phyloP scores from a whole-genome alignment of 2,797 vertebrate genomes.

The Psittacula echo region DNA sequence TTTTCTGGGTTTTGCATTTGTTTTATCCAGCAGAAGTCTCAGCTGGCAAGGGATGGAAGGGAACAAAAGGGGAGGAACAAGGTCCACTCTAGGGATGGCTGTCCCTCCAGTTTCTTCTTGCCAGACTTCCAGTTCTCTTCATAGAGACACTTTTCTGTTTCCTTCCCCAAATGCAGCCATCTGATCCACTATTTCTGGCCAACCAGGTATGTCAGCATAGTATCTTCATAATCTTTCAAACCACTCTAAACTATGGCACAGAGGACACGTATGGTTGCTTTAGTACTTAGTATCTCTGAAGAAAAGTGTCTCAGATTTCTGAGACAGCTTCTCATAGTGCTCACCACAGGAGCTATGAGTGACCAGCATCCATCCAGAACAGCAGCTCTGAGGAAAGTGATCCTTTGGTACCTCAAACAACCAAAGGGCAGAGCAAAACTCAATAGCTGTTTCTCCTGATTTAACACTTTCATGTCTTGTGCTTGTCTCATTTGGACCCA shows the following conservation, averaged over 20 bases:
- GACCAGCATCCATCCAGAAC: background rate
- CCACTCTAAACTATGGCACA: background rate
- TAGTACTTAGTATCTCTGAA: background rate
- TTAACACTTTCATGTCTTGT: background rate
- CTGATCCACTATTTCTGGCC: background rate
- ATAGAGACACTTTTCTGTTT: background rate
- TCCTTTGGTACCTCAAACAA: background rate
- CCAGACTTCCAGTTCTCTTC: background rate
- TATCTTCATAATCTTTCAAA: background rate
- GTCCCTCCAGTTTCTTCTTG: background rate
- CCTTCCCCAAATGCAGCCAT: background rate
- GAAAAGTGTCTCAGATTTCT: background rate
- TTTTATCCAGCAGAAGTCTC: background rate
- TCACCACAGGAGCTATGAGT: background rate
- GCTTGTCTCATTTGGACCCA: background rate
- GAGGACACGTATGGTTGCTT: background rate
- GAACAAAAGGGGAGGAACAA: background rate
- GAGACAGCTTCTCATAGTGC: background rate
- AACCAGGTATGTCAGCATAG: background rate
- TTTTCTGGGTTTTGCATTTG: background rate
- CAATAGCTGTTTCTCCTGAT: background rate
- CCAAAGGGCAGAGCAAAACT: background rate
- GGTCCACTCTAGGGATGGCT: accelerated
- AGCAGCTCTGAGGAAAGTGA: background rate
- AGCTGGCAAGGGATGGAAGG: background rate